phyloP scores from a whole-genome alignment of 2,797 vertebrate species.

The Lycodopsis pacificus region DNA sequence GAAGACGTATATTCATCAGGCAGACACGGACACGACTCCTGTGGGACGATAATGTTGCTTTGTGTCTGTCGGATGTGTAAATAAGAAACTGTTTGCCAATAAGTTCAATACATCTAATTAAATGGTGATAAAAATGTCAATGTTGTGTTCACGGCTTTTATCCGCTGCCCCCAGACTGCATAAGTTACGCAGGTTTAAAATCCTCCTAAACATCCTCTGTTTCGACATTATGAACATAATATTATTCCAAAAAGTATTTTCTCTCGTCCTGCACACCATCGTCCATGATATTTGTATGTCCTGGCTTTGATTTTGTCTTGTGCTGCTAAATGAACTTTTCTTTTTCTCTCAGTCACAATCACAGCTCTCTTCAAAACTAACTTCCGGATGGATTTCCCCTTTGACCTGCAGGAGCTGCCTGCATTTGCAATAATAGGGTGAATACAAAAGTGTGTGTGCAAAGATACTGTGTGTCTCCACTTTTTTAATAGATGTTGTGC shows the following conservation, averaged over 20 bases:
- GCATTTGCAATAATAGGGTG: slow-evolving; percentile 96
- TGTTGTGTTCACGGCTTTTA: neutral
- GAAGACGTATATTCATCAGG: neutral
- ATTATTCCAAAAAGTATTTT: neutral
- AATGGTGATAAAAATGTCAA: neutral
- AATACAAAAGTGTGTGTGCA: neutral
- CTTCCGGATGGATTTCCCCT: slow-evolving; percentile 97
- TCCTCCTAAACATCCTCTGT: neutral
- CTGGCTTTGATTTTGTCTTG: neutral
- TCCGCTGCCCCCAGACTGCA: neutral
- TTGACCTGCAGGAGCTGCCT: slow-evolving; percentile 96
- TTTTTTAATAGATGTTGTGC: neutral
- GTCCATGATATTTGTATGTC: neutral
- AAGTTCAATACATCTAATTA: neutral
- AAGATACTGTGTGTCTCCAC: neutral
- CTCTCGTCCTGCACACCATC: neutral
- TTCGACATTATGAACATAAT: neutral
- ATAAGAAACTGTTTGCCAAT: neutral
- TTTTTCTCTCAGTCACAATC: slow-evolving; percentile 88
- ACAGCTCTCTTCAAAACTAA: slow-evolving; percentile 98
- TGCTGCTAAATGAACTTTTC: neutral
- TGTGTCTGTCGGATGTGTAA: neutral
- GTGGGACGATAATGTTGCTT: neutral
- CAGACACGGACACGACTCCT: neutral
- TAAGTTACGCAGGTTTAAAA: neutral